phyloP scores from a whole-genome alignment of 2,888 invertebrate species.

The Gasteruption jaculator region DNA sequence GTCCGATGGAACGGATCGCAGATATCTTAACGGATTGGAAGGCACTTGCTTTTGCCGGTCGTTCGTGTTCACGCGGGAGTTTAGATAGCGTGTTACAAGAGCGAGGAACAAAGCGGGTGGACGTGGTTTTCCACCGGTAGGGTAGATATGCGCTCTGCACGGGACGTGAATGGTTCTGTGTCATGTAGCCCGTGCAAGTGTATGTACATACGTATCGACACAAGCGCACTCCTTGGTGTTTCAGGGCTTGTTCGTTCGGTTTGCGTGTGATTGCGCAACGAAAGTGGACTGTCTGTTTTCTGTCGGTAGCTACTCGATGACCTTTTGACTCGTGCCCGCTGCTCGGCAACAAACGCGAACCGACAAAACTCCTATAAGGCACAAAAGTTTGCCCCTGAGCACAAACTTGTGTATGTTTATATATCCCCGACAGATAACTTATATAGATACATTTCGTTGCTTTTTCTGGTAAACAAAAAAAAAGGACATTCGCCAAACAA shows the following conservation, averaged over 20 bases:
- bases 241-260: conserved; percentile 9
- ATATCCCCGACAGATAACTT: background rate
- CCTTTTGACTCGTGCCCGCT: conserved; percentile 30
- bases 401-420: conserved; percentile 1
- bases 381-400: too few relatives aligned
- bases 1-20: too few relatives aligned
- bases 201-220: too few relatives aligned
- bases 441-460: conserved; percentile 20
- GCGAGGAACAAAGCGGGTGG: too few relatives aligned
- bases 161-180: conserved; percentile 6
- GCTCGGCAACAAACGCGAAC: too few relatives aligned
- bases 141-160: background rate
- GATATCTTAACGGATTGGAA: too few relatives aligned
- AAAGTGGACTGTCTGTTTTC: conserved; percentile 26
- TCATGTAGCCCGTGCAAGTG: too few relatives aligned
- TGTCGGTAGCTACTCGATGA: conserved; percentile 29
- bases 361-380: too few relatives aligned
- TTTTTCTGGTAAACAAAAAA: conserved; percentile 27
- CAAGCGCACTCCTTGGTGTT: too few relatives aligned
- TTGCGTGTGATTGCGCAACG: conserved; percentile 37
- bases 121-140: background rate
- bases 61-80: too few relatives aligned
- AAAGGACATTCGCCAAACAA: too few relatives aligned
- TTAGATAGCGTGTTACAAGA: too few relatives aligned
- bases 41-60: background rate